Conservation (phyloP, 1,140 invertebrate genomes). For the Drosophila arawakana region DNA sequence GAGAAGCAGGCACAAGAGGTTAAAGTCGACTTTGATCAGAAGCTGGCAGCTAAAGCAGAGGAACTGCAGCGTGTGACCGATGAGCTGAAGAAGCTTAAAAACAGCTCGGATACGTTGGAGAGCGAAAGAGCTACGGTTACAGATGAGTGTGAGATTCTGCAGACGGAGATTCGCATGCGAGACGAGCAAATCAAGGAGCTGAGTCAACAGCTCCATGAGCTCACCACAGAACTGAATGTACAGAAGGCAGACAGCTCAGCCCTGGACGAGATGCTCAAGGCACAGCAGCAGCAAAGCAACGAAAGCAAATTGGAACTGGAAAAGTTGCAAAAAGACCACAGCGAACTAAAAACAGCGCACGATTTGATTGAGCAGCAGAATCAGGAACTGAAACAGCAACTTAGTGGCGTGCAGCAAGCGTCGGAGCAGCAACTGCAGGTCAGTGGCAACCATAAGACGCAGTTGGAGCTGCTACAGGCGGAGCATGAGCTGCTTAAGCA, state of each 20-base stretch:
- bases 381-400: constrained; percentile 74
- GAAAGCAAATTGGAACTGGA: constrained; percentile 40
- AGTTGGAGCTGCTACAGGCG: constrained; percentile 19
- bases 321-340: constrained; percentile 19
- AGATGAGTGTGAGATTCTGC: constrained; percentile 68
- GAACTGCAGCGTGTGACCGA: constrained; percentile 42
- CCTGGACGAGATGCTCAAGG: constrained; percentile 74
- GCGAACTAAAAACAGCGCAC: constrained; percentile 24
- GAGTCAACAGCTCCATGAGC: constrained; percentile 59
- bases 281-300: constrained; percentile 41
- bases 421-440: constrained; percentile 10
- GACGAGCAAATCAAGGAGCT: constrained; percentile 68
- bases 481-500: constrained; percentile 24
- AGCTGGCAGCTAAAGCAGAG: constrained; percentile 54
- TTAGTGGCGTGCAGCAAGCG: constrained; percentile 33
- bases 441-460: constrained; percentile 3
- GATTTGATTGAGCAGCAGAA: constrained; percentile 76
- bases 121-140: constrained; percentile 57
- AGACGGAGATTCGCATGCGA: constrained; percentile 64
- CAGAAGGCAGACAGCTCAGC: constrained; percentile 78
- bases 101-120: constrained; percentile 50
- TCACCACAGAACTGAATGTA: constrained; percentile 81
- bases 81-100: constrained; percentile 53
- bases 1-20: constrained; percentile 63
- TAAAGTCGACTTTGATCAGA: constrained; percentile 38